Evolutionary conservation across 2,113 vertebrate species (phyloP).

Genomic region (Seriola dumerili): DNA sequence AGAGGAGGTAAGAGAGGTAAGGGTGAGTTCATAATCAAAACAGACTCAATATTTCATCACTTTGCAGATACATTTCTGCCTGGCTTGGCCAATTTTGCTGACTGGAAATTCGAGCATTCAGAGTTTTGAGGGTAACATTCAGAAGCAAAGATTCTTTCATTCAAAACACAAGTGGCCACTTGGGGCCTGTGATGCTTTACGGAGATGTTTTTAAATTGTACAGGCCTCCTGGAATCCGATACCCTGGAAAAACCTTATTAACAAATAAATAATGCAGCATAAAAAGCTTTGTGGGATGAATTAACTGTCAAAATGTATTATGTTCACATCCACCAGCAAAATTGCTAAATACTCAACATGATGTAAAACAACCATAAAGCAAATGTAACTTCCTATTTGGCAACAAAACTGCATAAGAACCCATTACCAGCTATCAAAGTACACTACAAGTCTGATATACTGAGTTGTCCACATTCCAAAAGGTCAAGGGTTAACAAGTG

Average conservation of each 20-base stretch:
- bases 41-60: constrained; percentile 68
- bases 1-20: constrained; percentile 64
- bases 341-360: neutral
- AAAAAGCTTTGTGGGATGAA: constrained; percentile 24
- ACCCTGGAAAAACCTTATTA: constrained; percentile 26
- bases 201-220: constrained; percentile 46
- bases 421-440: constrained; percentile 10
- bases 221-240: constrained; percentile 21
- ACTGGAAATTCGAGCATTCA: constrained; percentile 43
- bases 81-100: constrained; percentile 50
- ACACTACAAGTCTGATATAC: constrained; percentile 31
- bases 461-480: constrained; percentile 56
- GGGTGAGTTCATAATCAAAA: constrained; percentile 71
- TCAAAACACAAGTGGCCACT: constrained; percentile 59
- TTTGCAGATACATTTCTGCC: constrained; percentile 60
- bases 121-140: constrained; percentile 45
- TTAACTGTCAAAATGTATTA: constrained; percentile 53
- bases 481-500: constrained; percentile 76
- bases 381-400: constrained; percentile 19
- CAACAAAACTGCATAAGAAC: constrained; percentile 7
- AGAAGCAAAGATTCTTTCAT: constrained; percentile 49
- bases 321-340: constrained; percentile 36
- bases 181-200: constrained; percentile 46
- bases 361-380: constrained; percentile 31
- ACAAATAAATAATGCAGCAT: constrained; percentile 57